These are phyloP conservation scores for Pollachius pollachius DNA, from an alignment of 2,113 vertebrate genomes.

Conservation along the genomic window DNA sequence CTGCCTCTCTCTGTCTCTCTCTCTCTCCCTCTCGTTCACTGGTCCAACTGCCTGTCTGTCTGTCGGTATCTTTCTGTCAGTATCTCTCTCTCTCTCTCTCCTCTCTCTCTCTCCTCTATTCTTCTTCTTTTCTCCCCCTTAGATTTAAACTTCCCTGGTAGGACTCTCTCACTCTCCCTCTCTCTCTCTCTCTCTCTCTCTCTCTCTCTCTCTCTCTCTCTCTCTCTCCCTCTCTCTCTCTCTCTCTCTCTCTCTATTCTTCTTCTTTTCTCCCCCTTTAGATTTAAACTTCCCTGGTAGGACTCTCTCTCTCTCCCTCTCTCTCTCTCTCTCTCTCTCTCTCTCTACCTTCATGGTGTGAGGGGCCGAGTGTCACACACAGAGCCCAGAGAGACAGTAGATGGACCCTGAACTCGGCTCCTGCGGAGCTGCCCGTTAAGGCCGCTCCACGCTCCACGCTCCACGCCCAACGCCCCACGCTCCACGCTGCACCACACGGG, in stretches of 20 bases:
- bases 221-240: not conserved
- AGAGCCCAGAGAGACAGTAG: too few species aligned
- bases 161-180: too few species aligned
- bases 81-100: not conserved
- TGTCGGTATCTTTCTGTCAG: not conserved
- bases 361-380: not conserved
- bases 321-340: too few species aligned
- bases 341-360: too few species aligned
- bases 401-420: too few species aligned
- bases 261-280: not conserved
- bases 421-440: too few species aligned
- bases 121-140: too few species aligned
- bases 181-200: not conserved
- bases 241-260: not conserved
- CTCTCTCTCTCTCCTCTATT: not conserved
- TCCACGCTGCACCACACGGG: too few species aligned
- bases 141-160: too few species aligned
- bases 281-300: too few species aligned
- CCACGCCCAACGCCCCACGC: too few species aligned
- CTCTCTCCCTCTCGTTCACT: not conserved
- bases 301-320: not conserved
- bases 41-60: not conserved
- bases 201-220: not conserved
- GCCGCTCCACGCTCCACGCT: too few species aligned
- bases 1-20: not conserved